phyloP scores from a whole-genome alignment of 2,113 vertebrate genomes.

The Hypocryptadius cinnamomeus region DNA sequence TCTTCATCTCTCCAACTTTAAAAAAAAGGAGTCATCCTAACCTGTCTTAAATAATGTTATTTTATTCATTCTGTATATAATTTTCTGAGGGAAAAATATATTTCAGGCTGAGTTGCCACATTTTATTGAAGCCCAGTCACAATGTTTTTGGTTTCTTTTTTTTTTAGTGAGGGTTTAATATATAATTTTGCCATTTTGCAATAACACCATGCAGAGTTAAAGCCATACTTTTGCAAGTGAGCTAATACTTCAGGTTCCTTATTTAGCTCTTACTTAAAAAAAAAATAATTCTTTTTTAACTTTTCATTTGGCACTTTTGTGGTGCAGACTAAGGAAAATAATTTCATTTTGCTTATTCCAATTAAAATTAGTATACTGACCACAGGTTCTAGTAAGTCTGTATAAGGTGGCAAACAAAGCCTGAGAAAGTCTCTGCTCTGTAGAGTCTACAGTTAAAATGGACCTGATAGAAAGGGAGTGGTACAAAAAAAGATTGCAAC shows the following conservation, averaged over 20 bases:
- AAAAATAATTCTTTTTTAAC: background rate
- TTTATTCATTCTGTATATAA: background rate
- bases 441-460: background rate
- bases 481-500: background rate
- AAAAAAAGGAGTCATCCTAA: background rate
- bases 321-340: background rate
- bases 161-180: background rate
- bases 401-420: background rate
- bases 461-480: background rate
- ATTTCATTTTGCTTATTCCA: background rate
- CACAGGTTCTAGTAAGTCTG: background rate
- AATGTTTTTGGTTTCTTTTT: background rate
- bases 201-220: background rate
- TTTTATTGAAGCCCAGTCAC: background rate
- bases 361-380: background rate
- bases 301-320: background rate
- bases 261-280: background rate
- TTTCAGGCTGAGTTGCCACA: background rate
- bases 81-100: background rate
- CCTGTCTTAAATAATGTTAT: background rate
- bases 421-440: background rate
- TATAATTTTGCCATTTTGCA: constrained; percentile 12
- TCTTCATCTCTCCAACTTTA: background rate
- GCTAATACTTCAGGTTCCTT: background rate
- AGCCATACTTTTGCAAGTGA: background rate